Evolutionary conservation across 2,888 invertebrate species (phyloP).

Genomic region (Eutolmus rufibarbis): DNA sequence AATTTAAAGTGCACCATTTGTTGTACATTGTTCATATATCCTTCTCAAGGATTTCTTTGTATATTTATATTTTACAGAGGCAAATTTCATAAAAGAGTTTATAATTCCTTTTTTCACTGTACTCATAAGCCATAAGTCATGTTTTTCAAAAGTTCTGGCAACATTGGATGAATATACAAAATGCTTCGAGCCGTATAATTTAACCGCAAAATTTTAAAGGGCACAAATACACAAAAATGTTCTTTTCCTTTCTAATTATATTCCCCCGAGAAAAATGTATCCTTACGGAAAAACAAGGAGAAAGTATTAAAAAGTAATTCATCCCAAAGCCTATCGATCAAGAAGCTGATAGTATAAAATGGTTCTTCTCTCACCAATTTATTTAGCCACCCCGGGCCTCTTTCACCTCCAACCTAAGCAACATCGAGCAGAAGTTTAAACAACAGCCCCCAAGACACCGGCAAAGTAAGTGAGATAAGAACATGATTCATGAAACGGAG

Average conservation of each 20-base stretch:
- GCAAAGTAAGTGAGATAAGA: background rate
- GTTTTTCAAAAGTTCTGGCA: no score
- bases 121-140: no score
- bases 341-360: background rate
- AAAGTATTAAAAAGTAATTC: background rate
- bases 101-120: no score
- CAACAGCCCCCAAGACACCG: background rate
- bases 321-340: background rate
- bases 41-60: no score
- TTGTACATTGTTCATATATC: no score
- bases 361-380: background rate
- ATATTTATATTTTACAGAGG: no score
- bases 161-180: background rate
- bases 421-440: background rate
- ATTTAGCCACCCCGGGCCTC: background rate
- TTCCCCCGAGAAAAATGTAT: background rate
- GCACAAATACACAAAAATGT: background rate
- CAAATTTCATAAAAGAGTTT: no score
- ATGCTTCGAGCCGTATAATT: background rate
- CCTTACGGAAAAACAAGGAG: background rate
- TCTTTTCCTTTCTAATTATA: background rate
- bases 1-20: no score
- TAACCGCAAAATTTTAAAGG: background rate
- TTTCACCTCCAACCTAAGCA: background rate
- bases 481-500: background rate